These are phyloP conservation scores for Pachliopta kotzebuea DNA, from an alignment of 2,888 invertebrate genomes.

Conservation along the genomic window DNA sequence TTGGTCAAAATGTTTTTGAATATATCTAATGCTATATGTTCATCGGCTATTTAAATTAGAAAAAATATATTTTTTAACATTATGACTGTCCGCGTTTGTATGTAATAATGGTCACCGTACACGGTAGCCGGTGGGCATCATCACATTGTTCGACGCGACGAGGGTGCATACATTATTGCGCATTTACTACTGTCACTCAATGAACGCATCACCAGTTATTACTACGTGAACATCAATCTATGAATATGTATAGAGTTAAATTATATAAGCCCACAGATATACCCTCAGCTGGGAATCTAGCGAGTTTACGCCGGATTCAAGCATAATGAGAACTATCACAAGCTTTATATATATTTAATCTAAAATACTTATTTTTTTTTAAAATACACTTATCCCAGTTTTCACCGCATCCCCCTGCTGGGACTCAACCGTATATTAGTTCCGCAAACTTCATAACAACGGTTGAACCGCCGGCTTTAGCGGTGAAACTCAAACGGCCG, in stretches of 20 bases:
- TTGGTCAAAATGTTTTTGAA: too few species aligned
- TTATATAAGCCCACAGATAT: too few species aligned
- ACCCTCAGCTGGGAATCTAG: too few species aligned
- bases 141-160: slow-evolving; percentile 17
- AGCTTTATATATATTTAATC: too few species aligned
- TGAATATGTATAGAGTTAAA: not conserved
- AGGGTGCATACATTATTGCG: slow-evolving; percentile 41
- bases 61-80: not conserved
- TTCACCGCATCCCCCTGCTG: slow-evolving; percentile 13
- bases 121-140: slow-evolving; percentile 31
- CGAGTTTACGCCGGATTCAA: too few species aligned
- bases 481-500: slow-evolving; percentile 7
- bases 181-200: slow-evolving; percentile 39
- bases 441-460: slow-evolving; percentile 19
- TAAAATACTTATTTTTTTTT: too few species aligned
- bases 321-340: too few species aligned
- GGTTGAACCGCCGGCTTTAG: slow-evolving; percentile 17
- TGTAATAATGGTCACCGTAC: slow-evolving; percentile 5
- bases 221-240: slow-evolving; percentile 14
- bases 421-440: slow-evolving; percentile 22
- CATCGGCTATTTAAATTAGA: too few species aligned
- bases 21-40: too few species aligned
- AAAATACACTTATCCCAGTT: too few species aligned
- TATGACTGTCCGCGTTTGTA: not conserved
- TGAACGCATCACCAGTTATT: slow-evolving; percentile 19